Base-by-base conservation (phyloP, 2,113 vertebrate genomes). In the Ammodytes dubius region DNA sequence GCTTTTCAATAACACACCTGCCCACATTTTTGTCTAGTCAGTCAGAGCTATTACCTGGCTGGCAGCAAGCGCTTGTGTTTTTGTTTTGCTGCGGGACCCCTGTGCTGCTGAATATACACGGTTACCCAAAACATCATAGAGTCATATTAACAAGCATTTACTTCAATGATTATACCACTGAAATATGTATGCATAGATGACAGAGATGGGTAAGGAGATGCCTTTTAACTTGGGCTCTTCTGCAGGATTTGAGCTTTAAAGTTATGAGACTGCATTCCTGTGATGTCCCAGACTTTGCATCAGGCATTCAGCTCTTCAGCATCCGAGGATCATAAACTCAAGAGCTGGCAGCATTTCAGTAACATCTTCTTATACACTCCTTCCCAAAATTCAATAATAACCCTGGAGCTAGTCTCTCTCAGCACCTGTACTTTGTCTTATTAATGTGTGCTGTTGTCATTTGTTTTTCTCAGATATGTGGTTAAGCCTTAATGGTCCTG, bases 111-210 rank as follows among this genome's bases (percentile, higher is more conserved):
- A 60, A 6, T 35, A 47, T 10, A 45, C 60, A 56, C 5, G 3
- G 47, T 85, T 64, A 73, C 70, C 77, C 64, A 60, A 15, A 79
- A 60, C 39, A 74, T 72, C n/a, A 50, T 47, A 53, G 39, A 72
- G 70, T 69, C 67, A 2, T 52, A 70, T 74, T 86, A 64, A 70
- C 86, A 83, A 83, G 67, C 76, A 82, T 86, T 79, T 56, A 73
- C 73, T 81, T 67, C 53, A 70, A 14, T 71, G 50, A 65, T 68
- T 71, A 54, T 47, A 5, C 74, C 35, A 7, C 13, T 90, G 1
- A 74, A 72, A 84, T 61, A 78, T 88, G 70, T 7, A 77, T 78
- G 71, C 59, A 58, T 56, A 52, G 59, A 63, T 67, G 69, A 68
- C 70, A 8, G 47, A 68, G 39, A 40, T 6, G 0, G 43, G 57